phyloP scores from a whole-genome alignment of 2,888 invertebrate species.

The Bimastos eiseni region DNA sequence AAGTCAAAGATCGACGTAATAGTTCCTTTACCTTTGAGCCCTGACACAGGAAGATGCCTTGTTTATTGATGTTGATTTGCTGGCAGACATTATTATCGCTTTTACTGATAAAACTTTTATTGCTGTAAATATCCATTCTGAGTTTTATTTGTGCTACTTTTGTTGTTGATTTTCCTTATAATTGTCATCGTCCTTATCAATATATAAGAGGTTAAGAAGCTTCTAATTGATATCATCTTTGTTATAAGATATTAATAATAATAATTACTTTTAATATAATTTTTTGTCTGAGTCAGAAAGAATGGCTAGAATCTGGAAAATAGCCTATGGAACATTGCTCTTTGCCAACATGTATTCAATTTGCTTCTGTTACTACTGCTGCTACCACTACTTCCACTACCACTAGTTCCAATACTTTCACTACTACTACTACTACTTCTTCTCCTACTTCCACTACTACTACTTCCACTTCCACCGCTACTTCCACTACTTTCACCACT shows the following conservation, averaged over 20 bases:
- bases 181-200: no score
- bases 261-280: neutral
- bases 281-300: neutral
- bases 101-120: neutral
- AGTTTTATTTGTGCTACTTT: no score
- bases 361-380: neutral
- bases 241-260: neutral
- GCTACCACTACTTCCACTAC: constrained; percentile 1
- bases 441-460: neutral
- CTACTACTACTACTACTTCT: constrained; percentile 30
- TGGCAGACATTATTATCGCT: neutral
- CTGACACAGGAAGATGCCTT: neutral
- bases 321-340: neutral
- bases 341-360: neutral
- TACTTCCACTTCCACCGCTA: neutral
- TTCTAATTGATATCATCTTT: neutral
- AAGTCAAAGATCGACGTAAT: neutral
- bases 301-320: neutral
- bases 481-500: no score
- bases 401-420: neutral
- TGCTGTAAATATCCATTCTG: no score
- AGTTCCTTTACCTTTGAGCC: neutral
- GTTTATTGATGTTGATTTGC: neutral
- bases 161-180: no score
- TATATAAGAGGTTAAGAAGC: no score